Evolutionary conservation across 1,140 invertebrate genomes (phyloP).

Genomic region (Saxidomus purpurata): DNA sequence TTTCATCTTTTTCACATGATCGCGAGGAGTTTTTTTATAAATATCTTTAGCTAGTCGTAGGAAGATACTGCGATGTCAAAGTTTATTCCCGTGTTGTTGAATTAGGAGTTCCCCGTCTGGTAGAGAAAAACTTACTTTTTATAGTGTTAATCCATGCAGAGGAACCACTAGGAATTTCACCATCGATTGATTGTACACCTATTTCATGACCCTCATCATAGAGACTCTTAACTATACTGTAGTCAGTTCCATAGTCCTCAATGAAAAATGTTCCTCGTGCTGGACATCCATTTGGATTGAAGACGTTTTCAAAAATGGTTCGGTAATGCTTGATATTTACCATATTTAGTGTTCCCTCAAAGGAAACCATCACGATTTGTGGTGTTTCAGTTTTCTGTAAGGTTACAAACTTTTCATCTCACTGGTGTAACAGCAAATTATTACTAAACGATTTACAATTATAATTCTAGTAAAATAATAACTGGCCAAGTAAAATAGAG

Average conservation of each 20-base stretch:
- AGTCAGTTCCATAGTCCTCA: conserved; percentile 93
- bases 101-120: too few species aligned
- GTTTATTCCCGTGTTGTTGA: too few species aligned
- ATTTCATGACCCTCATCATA: conserved; percentile 95
- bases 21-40: too few species aligned
- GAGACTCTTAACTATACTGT: conserved; percentile 92
- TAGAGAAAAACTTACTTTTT: conserved; percentile 74
- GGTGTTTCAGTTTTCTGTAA: conserved; percentile 44
- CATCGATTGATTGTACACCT: conserved; percentile 92
- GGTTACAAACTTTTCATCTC: not conserved
- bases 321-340: not conserved
- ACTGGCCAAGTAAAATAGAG: too few species aligned
- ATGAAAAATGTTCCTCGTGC: conserved; percentile 93
- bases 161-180: conserved; percentile 55
- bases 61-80: too few species aligned
- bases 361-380: conserved; percentile 50
- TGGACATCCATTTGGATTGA: conserved; percentile 95
- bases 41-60: too few species aligned
- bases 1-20: too few species aligned
- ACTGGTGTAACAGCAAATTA: too few species aligned
- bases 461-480: too few species aligned
- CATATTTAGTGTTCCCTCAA: conserved; percentile 34
- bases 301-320: conserved; percentile 86
- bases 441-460: too few species aligned
- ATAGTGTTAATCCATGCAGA: conserved; percentile 67